Evolutionary conservation across 2,113 vertebrate species (phyloP), one percentile per base, ranked within the genome.

Genomic region (Azemiops feae): DNA sequence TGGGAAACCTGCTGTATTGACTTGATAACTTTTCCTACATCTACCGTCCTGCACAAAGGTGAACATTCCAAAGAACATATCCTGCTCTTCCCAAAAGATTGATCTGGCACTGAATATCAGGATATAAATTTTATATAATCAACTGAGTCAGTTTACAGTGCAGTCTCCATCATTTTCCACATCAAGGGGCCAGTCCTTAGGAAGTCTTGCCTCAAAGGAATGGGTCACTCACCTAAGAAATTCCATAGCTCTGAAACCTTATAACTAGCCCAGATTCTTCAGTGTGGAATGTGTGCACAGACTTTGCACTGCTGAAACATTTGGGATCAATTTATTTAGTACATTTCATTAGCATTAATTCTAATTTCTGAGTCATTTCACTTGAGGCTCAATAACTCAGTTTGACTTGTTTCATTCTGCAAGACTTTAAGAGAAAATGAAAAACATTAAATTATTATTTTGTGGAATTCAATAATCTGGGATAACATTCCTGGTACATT

Each of bases 301-400:
- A 34, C 64, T 92, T 88, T 89, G 8, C 53, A 58, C 25, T 34
- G 50, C 20, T 25, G 3, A 39, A 93, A 89, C 88, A 85, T 58
- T 85, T 93, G 92, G 53, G 12, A 89, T 58, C 85, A 58, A 93
- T 93, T 85, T 92, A 85, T 92, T 55, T 89, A 81, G 18, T 55
- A 16, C 50, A 55, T 45, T 85, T 85, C 47, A 89, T 85, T 50
- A 89, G 69, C 85, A 92, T 89, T 85, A 86, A 85, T 89, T 58
- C 22, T 58, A 60, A 85, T 30, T 58, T 58, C 54, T 60, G 92
- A 22, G 50, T 50, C 39, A 11, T 89, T 89, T 93, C 50, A 89
- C 50, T n/a, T 53, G 85, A 60, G 16, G 30, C 43, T 92, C 43
- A 39, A 30, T 88, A 92, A 74, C n/a, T 92, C 64, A 69, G 2